Base-by-base conservation (phyloP, 2,888 invertebrate species). In the Chromoteleia sp. region DNA sequence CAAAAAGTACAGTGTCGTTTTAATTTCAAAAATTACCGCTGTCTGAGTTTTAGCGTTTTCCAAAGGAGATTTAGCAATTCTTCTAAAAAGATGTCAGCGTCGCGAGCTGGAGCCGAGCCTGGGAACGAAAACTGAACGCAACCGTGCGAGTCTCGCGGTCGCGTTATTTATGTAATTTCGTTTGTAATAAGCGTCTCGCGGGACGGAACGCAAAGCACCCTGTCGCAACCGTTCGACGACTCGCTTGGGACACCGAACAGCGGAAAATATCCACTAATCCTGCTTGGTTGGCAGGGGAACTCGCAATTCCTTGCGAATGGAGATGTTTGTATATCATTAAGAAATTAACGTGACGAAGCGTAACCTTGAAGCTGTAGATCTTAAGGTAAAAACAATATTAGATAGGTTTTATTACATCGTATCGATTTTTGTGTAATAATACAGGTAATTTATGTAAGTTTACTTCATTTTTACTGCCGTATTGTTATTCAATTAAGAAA, bases 151-250 rank as follows among this genome's bases (percentile, higher is more conserved):
- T 50, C 52, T 41, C 59, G 65, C 36, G 52, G 29, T 59, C 65
- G 41, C 39, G 25, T 61, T 68, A 70, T 75, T 80, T 56, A 63
- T 63, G 63, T 75, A 68, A 80, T 75, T 68, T 74, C 33, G 65
- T n/a, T 43, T 39, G 48, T 54, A 52, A 75, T 67, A 43, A 59
- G 58, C 61, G 45, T 54, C n/a, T n/a, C 29, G 30, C 52, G 52
- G 12, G 56, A 48, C 14, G 80, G 80, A 74, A 80, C 63, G 80
- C 59, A 67, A 74, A 74, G 39, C 41, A 74, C 48, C 63, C 19
- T 43, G 75, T 75, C 68, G 59, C 65, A 68, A 71, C 75, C 73
- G 73, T 79, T 68, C 45, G 52, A 17, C 17, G 41, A 61, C 52
- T 41, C 33, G 14, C 50, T 33, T 30, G 8, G 10, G 15, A 61